These are phyloP conservation scores for Rhynchomys soricoides DNA, from an alignment of 2,113 vertebrate species.

Conservation along the genomic window DNA sequence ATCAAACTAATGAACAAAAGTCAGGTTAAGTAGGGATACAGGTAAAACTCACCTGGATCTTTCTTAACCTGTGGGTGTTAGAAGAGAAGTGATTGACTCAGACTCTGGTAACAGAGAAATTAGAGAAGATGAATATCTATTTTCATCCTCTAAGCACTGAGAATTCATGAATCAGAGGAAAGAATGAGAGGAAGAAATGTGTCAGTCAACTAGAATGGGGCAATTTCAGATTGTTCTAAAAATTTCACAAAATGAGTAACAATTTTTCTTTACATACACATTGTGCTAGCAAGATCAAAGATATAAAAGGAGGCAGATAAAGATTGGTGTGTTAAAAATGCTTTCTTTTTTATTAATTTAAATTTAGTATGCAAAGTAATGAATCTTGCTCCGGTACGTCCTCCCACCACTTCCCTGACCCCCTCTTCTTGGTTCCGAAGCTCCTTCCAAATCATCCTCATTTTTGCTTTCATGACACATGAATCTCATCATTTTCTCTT, in stretches of 20 bases:
- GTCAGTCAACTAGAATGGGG: constrained; percentile 12
- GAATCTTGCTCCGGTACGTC: not conserved
- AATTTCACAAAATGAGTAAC: not conserved
- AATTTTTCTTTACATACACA: not conserved
- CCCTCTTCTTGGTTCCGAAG: not conserved
- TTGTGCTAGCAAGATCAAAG: not conserved
- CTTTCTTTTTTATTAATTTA: not conserved
- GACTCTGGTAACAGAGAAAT: not conserved
- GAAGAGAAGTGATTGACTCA: not conserved
- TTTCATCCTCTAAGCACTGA: not conserved
- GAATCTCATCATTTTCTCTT: not conserved
- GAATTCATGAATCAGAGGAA: not conserved
- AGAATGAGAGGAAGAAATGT: not conserved
- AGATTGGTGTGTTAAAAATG: not conserved
- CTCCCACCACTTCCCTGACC: too few relatives aligned
- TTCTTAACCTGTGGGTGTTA: not conserved
- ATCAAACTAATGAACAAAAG: not conserved
- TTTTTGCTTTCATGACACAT: not conserved
- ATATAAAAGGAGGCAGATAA: not conserved
- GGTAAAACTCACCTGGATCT: not conserved
- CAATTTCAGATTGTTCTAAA: not conserved
- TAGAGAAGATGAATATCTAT: not conserved
- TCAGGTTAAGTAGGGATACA: not conserved
- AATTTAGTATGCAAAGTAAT: not conserved
- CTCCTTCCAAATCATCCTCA: not conserved